These are phyloP conservation scores for Protobothrops mucrosquamatus DNA, from an alignment of 2,113 vertebrate genomes.

Conservation along the genomic window DNA sequence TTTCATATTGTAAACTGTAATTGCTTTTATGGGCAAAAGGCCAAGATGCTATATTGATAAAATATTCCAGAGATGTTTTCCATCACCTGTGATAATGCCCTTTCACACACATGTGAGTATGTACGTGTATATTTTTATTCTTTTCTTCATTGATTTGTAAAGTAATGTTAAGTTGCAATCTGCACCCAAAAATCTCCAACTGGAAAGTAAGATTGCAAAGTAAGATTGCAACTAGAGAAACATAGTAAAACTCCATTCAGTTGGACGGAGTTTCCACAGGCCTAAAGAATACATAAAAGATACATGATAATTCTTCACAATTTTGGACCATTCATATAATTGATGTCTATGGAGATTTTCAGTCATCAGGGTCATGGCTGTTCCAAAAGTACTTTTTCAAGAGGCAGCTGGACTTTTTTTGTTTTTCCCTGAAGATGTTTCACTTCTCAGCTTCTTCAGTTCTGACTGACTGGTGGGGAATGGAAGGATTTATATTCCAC, in stretches of 20 bases:
- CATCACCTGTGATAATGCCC: constrained; percentile 37
- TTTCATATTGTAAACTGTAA: constrained; percentile 39
- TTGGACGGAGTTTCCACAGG: too few species aligned
- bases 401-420: background rate
- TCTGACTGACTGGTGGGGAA: background rate
- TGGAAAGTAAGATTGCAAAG: background rate
- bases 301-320: background rate
- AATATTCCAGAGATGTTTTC: constrained; percentile 61
- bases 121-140: background rate
- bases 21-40: constrained; percentile 51
- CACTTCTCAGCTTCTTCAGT: background rate
- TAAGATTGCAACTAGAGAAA: background rate
- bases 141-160: background rate
- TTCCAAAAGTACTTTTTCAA: background rate
- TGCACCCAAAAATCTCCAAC: background rate
- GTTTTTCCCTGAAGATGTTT: background rate
- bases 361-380: background rate
- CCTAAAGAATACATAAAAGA: background rate
- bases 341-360: background rate
- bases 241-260: background rate
- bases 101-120: background rate
- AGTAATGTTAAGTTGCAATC: background rate
- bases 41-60: constrained; percentile 53
- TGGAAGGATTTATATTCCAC: background rate
- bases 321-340: background rate